These are phyloP conservation scores for Babyrousa celebensis DNA, from an alignment of 2,797 vertebrate genomes.

Conservation along the genomic window DNA sequence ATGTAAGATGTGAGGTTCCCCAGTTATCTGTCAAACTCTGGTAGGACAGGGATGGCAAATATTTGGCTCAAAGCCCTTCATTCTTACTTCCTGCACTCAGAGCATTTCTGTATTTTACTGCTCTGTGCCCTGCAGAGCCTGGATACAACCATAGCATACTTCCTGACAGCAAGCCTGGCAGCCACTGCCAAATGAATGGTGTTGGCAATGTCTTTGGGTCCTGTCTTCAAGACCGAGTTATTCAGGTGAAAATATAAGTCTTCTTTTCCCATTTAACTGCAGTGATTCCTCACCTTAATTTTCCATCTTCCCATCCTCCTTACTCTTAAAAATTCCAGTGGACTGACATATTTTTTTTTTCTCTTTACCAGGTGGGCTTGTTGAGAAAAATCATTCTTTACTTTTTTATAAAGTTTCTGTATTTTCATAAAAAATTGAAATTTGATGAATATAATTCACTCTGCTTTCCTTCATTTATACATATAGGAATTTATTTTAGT, in stretches of 20 bases:
- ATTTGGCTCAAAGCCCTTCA: neutral
- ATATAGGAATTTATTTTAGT: slow-evolving; percentile 88
- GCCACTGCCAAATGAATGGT: neutral
- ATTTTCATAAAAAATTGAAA: slow-evolving; percentile 88
- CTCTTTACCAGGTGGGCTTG: slow-evolving; percentile 81
- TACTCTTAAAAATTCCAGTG: slow-evolving; percentile 79
- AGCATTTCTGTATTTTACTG: neutral
- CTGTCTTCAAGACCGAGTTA: neutral
- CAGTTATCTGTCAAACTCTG: neutral
- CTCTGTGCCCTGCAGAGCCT: neutral
- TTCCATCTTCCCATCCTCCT: neutral
- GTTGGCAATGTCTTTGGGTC: rapidly evolving
- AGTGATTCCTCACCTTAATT: neutral
- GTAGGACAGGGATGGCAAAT: neutral
- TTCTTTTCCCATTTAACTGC: neutral
- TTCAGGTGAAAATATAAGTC: neutral
- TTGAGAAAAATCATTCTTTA: slow-evolving; percentile 85
- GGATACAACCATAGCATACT: neutral
- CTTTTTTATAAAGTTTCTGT: slow-evolving; percentile 79
- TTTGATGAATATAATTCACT: slow-evolving; percentile 86
- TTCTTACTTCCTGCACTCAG: neutral
- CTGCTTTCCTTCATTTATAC: slow-evolving; percentile 85
- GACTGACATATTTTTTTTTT: slow-evolving; percentile 79
- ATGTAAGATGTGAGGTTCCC: neutral
- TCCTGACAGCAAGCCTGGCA: neutral